Evolutionary conservation across 1,140 invertebrate species (phyloP), one percentile per base, ranked within the genome.

Genomic region (Mamestra configurata): DNA sequence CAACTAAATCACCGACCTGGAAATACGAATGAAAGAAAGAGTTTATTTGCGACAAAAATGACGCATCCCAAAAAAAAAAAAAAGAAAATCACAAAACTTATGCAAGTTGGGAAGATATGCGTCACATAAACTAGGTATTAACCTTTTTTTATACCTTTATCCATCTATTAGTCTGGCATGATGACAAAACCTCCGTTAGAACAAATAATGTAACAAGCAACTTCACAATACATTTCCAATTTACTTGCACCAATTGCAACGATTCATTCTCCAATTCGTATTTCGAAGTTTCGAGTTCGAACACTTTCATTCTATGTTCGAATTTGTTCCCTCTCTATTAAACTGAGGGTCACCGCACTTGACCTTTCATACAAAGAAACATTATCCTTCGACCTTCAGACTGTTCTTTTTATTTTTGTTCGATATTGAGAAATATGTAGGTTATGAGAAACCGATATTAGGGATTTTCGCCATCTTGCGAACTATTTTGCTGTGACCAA

Each of bases 381-480:
- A 57, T 75, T 59, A 59, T 75, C 35, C 20, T 49, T 7, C 4
- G 71, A 59, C 71, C 53, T 75, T 75, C 31, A 75, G 53, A 75
- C 51, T 61, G 24, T 4, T 43, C 40, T 49, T 70, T 49, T 70
- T 70, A 70, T 70, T 70, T 70, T 40, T 27, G 66, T 24, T 68
- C 53, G 35, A 59, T 75, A 75, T 59, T 59, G 20, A 20, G 71
- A 57, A 40, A 43, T 59, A n/a, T n/a, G n/a, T n/a, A 75, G 71
- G 53, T 57, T 75, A 75, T 75, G 53, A 24, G 53, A 75, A 75
- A 59, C 71, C 71, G 37, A 46, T 75, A 75, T 75, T n/a, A 7
- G 51, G 20, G 71, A 75, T 49, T 70, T 49, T 40, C 18, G 15
- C 61, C 13, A 15, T 46, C n/a, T 43, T 46, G 40, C 40, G 20